phyloP scores from a whole-genome alignment of 2,113 vertebrate species.

The Gallinago jamesoni region DNA sequence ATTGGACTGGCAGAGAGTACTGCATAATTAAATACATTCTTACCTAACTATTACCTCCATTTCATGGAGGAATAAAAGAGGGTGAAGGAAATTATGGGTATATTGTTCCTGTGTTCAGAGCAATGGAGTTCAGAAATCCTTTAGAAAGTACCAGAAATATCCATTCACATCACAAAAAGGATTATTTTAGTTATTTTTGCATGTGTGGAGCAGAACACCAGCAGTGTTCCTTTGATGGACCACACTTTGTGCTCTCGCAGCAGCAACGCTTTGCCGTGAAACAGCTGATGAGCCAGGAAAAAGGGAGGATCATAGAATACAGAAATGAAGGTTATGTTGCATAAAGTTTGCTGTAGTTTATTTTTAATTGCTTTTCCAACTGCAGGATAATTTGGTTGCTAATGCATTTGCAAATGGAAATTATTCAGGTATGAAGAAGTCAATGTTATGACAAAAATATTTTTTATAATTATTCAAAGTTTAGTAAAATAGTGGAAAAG shows the following conservation, averaged over 20 bases:
- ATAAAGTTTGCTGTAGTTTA: not conserved
- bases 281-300: not conserved
- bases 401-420: not conserved
- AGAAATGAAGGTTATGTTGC: not conserved
- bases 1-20: not conserved
- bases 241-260: not conserved
- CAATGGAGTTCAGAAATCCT: fast-evolving
- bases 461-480: not conserved
- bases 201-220: not conserved
- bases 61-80: not conserved
- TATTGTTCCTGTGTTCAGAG: not conserved
- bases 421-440: not conserved
- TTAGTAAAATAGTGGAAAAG: not conserved
- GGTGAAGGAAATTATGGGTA: not conserved
- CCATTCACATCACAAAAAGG: not conserved
- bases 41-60: not conserved
- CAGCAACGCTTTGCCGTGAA: not conserved
- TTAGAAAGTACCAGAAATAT: not conserved
- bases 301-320: not conserved
- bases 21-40: not conserved
- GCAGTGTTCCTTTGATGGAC: not conserved
- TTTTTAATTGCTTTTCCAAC: conserved; percentile 24
- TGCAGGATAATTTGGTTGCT: not conserved
- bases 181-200: not conserved
- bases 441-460: not conserved